Evolutionary conservation across 53 echinoderm and acorn worm genomes (phyloP).

Genomic region (Echinarachnius parma): DNA sequence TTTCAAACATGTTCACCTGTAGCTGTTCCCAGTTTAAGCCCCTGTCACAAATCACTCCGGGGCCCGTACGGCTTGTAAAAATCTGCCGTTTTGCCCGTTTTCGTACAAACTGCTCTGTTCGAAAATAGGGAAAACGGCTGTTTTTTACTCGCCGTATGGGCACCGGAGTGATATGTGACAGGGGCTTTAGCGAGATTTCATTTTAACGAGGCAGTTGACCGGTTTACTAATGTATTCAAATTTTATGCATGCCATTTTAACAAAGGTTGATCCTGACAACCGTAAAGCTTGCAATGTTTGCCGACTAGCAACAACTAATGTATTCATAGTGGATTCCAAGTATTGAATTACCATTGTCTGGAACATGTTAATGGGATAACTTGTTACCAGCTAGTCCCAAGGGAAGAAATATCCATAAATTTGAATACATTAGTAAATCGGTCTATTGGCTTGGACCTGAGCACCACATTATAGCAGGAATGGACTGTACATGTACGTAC

Average conservation of each 20-base stretch:
- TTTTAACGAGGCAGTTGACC: constrained; percentile 1
- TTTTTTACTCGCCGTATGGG: neutral
- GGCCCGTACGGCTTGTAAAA: too few relatives aligned
- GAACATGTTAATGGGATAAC: constrained; percentile 4
- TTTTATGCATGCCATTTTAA: constrained; percentile 3
- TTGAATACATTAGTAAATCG: too few relatives aligned
- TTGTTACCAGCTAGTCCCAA: constrained; percentile 4
- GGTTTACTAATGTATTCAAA: constrained; percentile 1
- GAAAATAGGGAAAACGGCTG: too few relatives aligned
- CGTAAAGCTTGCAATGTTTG: constrained; percentile 1
- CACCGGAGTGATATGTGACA: constrained; percentile 4
- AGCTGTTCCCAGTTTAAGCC: neutral
- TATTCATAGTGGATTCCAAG: constrained; percentile 4
- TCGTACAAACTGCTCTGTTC: too few relatives aligned
- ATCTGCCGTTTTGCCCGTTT: too few relatives aligned
- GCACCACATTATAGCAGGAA: constrained; percentile 4
- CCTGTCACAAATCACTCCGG: too few relatives aligned
- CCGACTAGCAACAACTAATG: constrained; percentile 5
- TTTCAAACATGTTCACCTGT: constrained; percentile 11
- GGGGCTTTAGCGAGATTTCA: constrained; percentile 14
- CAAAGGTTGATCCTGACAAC: constrained; percentile 4
- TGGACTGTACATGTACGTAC: constrained; percentile 9
- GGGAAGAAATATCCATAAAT: too few relatives aligned
- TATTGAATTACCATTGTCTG: constrained; percentile 1
- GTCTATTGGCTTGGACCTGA: too few relatives aligned